Evolutionary conservation across 2,113 vertebrate species (phyloP).

Genomic region (Lepisosteus osseus): DNA sequence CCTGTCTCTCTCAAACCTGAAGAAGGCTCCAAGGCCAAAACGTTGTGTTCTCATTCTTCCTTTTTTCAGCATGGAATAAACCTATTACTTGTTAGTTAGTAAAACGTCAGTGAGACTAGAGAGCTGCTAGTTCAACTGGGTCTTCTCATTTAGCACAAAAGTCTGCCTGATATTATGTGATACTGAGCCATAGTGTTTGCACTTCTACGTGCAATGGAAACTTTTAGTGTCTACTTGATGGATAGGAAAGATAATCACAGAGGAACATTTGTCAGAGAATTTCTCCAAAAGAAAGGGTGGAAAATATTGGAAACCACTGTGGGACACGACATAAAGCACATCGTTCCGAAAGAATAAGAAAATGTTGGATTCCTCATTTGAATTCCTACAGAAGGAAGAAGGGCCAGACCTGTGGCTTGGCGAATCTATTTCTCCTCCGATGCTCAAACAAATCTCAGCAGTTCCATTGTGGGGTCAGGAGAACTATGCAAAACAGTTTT

Average conservation of each 20-base stretch:
- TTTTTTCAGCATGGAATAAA: no score
- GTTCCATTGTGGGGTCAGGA: no score
- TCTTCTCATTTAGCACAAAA: no score
- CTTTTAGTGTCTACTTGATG: constrained; percentile 8
- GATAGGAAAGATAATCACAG: constrained; percentile 19
- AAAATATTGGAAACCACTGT: constrained; percentile 38
- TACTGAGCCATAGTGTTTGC: neutral
- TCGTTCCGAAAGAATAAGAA: constrained; percentile 33
- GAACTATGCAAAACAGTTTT: no score
- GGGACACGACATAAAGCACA: constrained; percentile 21
- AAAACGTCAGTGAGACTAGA: no score
- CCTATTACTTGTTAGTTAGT: no score
- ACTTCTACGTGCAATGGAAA: neutral
- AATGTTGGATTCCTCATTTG: constrained; percentile 44
- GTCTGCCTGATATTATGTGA: no score
- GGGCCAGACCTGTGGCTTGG: constrained; percentile 52
- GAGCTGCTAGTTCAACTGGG: no score
- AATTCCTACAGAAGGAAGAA: constrained; percentile 44
- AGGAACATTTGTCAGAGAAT: constrained; percentile 16
- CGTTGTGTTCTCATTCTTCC: no score
- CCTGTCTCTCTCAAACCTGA: no score
- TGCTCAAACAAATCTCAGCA: constrained; percentile 34
- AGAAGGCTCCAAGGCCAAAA: no score
- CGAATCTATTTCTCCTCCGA: constrained; percentile 30
- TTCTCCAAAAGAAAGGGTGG: constrained; percentile 21